phyloP scores from a whole-genome alignment of 1,140 invertebrate species.

The Charaxes varanes region DNA sequence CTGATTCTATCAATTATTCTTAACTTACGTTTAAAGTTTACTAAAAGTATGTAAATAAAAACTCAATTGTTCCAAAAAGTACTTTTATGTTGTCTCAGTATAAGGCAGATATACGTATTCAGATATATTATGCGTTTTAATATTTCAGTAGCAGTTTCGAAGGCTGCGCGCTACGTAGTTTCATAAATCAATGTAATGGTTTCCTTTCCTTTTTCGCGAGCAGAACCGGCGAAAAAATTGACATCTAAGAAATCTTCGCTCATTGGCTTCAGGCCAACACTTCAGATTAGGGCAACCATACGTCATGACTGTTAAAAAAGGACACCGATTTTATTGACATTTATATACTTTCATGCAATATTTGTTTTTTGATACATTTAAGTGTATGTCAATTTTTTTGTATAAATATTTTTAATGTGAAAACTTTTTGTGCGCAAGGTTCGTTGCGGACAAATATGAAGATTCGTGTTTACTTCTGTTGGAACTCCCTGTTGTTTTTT shows the following conservation, averaged over 20 bases:
- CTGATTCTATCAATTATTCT: no score
- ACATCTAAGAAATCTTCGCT: constrained; percentile 40
- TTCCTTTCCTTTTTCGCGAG: constrained; percentile 44
- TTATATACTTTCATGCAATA: neutral
- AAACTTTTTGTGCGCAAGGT: no score
- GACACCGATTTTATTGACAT: neutral
- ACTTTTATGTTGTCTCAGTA: neutral
- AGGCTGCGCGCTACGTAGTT: constrained; percentile 25
- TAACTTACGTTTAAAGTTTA: no score
- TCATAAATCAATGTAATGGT: constrained; percentile 63
- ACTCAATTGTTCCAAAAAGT: neutral
- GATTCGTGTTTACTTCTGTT: no score
- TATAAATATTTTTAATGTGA: no score
- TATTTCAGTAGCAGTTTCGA: constrained; percentile 20
- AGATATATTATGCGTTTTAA: constrained; percentile 10
- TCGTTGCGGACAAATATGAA: no score
- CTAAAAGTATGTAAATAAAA: no score
- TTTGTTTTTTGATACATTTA: neutral
- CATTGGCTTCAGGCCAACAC: constrained; percentile 44
- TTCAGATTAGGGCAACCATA: constrained; percentile 13
- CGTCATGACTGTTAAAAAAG: neutral
- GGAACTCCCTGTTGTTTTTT: no score
- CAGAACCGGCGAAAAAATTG: constrained; percentile 49
- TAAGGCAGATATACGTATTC: no score
- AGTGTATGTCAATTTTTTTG: no score